These are phyloP conservation scores for Coranthus polyacanthus DNA, from an alignment of 2,797 vertebrate species.

Conservation along the genomic window DNA sequence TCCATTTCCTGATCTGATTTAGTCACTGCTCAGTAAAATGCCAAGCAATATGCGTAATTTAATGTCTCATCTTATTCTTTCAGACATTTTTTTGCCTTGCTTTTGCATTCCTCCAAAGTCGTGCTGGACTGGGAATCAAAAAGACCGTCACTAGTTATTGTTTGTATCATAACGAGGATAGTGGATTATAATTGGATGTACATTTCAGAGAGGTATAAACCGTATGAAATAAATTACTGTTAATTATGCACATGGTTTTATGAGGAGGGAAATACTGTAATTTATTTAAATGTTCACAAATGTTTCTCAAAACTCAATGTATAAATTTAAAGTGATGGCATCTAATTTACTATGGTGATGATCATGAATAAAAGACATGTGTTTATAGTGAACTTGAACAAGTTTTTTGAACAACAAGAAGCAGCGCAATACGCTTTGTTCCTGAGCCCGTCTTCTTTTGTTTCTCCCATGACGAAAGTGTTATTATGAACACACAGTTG, in stretches of 20 bases:
- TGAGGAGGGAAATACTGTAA: not conserved
- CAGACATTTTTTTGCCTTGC: slow-evolving; percentile 34
- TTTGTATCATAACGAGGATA: slow-evolving; percentile 5
- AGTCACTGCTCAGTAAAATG: slow-evolving; percentile 35
- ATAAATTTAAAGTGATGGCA: not conserved
- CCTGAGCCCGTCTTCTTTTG: slow-evolving; percentile 15
- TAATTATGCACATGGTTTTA: slow-evolving; percentile 5
- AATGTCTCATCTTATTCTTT: slow-evolving; percentile 46
- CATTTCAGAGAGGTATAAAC: slow-evolving; percentile 4
- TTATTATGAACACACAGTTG: slow-evolving; percentile 19
- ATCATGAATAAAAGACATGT: not conserved
- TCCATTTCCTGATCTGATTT: slow-evolving; percentile 58
- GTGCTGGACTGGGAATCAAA: slow-evolving; percentile 26
- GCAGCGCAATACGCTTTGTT: not conserved
- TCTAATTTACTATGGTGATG: not conserved
- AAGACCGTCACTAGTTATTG: not conserved
- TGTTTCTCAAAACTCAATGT: slow-evolving; percentile 1
- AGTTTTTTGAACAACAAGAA: not conserved
- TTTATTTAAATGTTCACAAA: slow-evolving; percentile 14
- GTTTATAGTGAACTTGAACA: not conserved
- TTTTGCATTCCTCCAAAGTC: slow-evolving; percentile 37
- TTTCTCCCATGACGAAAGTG: slow-evolving; percentile 28
- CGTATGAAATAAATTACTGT: not conserved
- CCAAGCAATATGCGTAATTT: slow-evolving; percentile 26
- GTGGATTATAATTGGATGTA: slow-evolving; percentile 10